These are phyloP conservation scores for Tanytarsus gracilentus DNA, from an alignment of 2,888 invertebrate genomes.

Conservation along the genomic window DNA sequence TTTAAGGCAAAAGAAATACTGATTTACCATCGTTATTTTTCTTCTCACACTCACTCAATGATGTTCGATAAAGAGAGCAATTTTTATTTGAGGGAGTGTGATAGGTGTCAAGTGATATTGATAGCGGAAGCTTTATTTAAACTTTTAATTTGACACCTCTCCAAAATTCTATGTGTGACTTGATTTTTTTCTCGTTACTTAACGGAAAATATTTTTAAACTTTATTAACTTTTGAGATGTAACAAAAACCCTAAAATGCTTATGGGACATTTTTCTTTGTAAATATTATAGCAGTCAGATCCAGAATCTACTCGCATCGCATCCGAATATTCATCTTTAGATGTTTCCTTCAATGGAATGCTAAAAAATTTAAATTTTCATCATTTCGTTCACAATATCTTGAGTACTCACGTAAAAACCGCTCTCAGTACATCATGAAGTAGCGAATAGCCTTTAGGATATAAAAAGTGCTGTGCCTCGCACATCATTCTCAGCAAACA, in stretches of 20 bases:
- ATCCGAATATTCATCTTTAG: constrained; percentile 38
- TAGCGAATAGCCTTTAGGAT: constrained; percentile 52
- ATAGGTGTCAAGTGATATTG: constrained; percentile 6
- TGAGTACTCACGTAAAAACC: constrained; percentile 50
- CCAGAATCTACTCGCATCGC: constrained; percentile 34
- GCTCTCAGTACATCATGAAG: constrained; percentile 57
- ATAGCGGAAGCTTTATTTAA: constrained; percentile 5
- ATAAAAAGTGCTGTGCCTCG: constrained; percentile 51
- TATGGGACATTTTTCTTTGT: constrained; percentile 35
- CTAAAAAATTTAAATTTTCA: not conserved
- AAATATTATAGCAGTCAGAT: constrained; percentile 34
- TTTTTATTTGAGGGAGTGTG: not conserved
- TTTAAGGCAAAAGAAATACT: not conserved
- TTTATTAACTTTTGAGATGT: constrained; percentile 1
- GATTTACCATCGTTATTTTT: not conserved
- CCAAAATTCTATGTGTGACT: not conserved
- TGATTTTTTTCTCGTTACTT: not conserved
- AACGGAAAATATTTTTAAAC: too few species aligned
- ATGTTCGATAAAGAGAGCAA: too few species aligned
- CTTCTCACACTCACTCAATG: not conserved
- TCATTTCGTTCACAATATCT: not conserved
- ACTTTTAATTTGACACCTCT: not conserved
- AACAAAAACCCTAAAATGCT: constrained; percentile 37
- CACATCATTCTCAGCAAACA: constrained; percentile 61
- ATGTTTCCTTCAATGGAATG: constrained; percentile 34